Conservation (phyloP, 1,140 invertebrate genomes). For the Holotrichia oblita region DNA sequence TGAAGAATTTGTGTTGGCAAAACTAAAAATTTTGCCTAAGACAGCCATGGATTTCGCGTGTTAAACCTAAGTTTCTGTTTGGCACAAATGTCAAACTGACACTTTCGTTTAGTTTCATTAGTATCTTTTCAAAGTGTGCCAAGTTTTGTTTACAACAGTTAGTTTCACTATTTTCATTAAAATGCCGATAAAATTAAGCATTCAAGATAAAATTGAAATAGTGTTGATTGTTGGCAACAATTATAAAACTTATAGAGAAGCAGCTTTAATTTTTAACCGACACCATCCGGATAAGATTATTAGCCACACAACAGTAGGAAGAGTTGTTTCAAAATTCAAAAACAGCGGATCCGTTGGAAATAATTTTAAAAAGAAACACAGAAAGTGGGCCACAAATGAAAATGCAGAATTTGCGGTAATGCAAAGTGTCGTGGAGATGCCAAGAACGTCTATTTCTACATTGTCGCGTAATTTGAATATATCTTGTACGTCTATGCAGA, state of each 20-base stretch:
- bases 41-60: too few species aligned
- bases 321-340: background rate
- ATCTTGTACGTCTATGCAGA: background rate
- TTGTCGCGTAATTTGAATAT: background rate
- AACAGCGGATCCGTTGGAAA: background rate
- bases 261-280: conserved; percentile 15
- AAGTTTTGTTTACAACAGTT: too few species aligned
- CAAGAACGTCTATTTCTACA: background rate
- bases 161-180: too few species aligned
- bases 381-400: conserved; percentile 23
- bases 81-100: background rate
- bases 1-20: too few species aligned
- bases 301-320: background rate
- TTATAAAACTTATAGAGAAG: conserved; percentile 36
- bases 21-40: too few species aligned
- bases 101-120: too few species aligned
- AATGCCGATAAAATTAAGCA: background rate
- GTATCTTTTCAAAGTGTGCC: too few species aligned
- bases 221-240: conserved; percentile 32
- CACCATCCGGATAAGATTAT: conserved; percentile 20
- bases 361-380: conserved; percentile 15
- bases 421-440: background rate
- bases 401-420: background rate
- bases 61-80: background rate
- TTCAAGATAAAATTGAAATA: conserved; percentile 36